These are phyloP conservation scores for Aquatica leii DNA, from an alignment of 2,888 invertebrate species.

Conservation along the genomic window DNA sequence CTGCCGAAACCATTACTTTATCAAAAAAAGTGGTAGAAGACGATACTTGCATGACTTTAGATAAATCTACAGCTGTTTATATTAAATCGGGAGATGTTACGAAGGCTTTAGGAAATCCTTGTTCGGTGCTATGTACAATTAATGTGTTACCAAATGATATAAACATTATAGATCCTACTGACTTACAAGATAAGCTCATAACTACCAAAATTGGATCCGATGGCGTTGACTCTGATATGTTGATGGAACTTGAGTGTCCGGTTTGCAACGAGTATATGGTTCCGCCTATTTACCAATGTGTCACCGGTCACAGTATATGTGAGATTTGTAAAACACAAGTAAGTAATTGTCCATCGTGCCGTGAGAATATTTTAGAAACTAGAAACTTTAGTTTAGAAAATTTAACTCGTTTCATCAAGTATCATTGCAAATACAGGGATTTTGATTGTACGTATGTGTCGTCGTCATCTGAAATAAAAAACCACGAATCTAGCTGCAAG, in stretches of 20 bases:
- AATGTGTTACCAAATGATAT: constrained; percentile 22
- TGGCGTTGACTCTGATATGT: constrained; percentile 27
- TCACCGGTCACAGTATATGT: constrained; percentile 55
- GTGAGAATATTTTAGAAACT: constrained; percentile 45
- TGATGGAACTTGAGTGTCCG: constrained; percentile 52
- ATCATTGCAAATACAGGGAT: constrained; percentile 50
- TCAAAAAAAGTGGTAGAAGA: constrained; percentile 29
- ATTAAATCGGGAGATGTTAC: constrained; percentile 27
- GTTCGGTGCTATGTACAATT: constrained; percentile 33
- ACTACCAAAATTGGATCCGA: neutral
- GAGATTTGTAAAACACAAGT: constrained; percentile 45
- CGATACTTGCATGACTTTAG: constrained; percentile 25
- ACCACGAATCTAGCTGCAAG: constrained; percentile 40
- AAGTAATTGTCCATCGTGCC: constrained; percentile 51
- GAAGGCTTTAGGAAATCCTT: constrained; percentile 28
- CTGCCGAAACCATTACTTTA: constrained; percentile 1
- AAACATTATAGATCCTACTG: neutral
- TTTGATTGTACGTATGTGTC: constrained; percentile 47
- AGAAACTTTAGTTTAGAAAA: constrained; percentile 54
- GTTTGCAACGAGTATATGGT: constrained; percentile 55
- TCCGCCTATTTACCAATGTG: constrained; percentile 55
- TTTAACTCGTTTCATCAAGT: constrained; percentile 48
- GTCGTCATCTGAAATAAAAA: constrained; percentile 28
- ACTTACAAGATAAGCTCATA: neutral
- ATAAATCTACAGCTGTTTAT: constrained; percentile 22